Percentiles rank a stretch among this genome's conserved stretches.
phyloP scores from a whole-genome alignment of 1,140 invertebrate genomes.

The Drosophila dunni region DNA sequence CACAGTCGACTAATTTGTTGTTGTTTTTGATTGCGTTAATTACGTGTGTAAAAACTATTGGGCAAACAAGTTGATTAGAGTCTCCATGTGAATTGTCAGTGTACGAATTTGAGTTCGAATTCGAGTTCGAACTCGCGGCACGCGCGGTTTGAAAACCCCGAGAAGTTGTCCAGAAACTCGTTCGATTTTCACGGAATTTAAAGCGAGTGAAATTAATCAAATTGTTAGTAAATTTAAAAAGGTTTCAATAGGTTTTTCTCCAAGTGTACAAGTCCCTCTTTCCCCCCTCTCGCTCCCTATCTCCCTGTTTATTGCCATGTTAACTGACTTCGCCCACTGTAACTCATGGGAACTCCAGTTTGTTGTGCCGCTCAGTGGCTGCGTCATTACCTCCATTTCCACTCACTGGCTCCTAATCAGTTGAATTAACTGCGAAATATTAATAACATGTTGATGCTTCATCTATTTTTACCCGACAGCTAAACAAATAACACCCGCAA shows the following conservation, averaged over 20 bases:
- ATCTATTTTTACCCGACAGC: constrained; percentile 56
- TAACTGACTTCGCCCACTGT: constrained; percentile 54
- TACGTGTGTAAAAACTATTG: constrained; percentile 72
- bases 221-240: no score
- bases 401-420: constrained; percentile 1
- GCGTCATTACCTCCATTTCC: constrained; percentile 31
- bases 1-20: constrained; percentile 20
- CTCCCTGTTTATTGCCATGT: constrained; percentile 25
- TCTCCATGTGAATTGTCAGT: constrained; percentile 58
- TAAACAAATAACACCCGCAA: constrained; percentile 46
- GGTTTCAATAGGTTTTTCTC: no score
- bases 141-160: constrained; percentile 41
- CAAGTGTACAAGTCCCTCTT: no score
- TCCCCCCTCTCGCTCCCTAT: neutral
- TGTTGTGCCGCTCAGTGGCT: neutral
- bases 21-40: constrained; percentile 62
- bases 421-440: constrained; percentile 19
- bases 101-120: neutral
- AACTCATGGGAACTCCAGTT: constrained; percentile 27
- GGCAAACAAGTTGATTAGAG: constrained; percentile 77
- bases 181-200: constrained; percentile 51
- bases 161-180: neutral
- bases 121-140: constrained; percentile 51
- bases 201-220: neutral
- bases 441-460: constrained; percentile 2